phyloP scores from a whole-genome alignment of 2,888 invertebrate genomes.

The Lasioglossum oenotherae region DNA sequence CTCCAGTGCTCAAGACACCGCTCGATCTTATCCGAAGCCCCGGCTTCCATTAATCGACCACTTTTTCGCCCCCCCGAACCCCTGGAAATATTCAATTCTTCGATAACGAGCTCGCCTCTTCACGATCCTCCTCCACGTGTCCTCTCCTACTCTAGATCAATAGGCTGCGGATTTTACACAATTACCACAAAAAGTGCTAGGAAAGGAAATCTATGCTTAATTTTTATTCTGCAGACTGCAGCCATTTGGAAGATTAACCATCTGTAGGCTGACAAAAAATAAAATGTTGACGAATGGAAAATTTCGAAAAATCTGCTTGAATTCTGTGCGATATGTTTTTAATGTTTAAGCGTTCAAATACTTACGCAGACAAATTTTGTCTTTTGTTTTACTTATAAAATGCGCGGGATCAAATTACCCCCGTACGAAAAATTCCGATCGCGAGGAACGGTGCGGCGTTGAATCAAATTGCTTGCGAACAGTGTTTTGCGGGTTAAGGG shows the following conservation, averaged over 20 bases:
- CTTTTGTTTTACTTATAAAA: no score
- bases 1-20: slow-evolving; percentile 68
- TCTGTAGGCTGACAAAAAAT: no score
- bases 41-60: slow-evolving; percentile 30
- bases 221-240: no score
- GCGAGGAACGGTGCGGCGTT: background rate
- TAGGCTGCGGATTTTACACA: background rate
- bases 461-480: background rate
- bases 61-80: background rate
- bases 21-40: slow-evolving; percentile 74
- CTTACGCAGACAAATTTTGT: no score
- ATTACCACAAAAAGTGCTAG: background rate
- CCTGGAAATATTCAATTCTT: background rate
- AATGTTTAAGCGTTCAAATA: no score
- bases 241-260: no score
- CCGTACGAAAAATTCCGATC: background rate
- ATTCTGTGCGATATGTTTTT: no score
- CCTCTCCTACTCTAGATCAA: background rate
- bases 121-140: background rate
- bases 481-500: background rate
- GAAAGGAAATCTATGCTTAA: no score
- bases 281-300: no score
- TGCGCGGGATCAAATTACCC: no score
- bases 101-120: background rate
- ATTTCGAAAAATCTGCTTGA: no score